Evolutionary conservation across 2,888 invertebrate species (phyloP), one percentile per base, ranked within the genome.

Genomic region (Agrotis clavis): DNA sequence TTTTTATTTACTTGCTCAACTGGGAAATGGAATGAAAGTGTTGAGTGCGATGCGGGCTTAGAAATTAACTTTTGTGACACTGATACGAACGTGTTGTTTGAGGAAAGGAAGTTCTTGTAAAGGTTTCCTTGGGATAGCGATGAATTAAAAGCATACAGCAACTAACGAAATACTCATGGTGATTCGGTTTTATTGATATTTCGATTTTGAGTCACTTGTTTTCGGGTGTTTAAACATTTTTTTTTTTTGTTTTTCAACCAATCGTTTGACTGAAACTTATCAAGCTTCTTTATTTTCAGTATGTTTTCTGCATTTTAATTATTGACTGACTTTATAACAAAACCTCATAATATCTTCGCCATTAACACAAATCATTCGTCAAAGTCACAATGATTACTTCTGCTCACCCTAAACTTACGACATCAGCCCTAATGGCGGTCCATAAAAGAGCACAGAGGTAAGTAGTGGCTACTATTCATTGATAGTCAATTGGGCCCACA

Each of bases 401-500:
- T 25, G 25, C 51, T 48, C 71, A 45, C 67, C 79, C 70, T 68
- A 50, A 67, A 56, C 70, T 64, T 41, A 62, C 54, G 71, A 65
- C 62, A 70, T 77, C 66, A 48, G 54, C 67, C 71, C 61, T 86
- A 79, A 86, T 78, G 74, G 77, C 53, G 45, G 70, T 25, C 84
- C 64, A 85, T 86, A 87, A 86, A 86, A 68, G 79, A 68, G 48
- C 71, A 79, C 82, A 82, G 87, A 90, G 89, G 90, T 90, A 90
- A 89, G 88, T 89, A 89, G 87, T 87, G 85, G 86, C 90, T 86
- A 91, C 89, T 91, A 92, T 94, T 94, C 94, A 94, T 94, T 92
- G 94, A 91, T 90, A 94, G 92, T 93, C 94, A 93, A 94, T 94
- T 92, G 94, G 88, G 91, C 86, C 90, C 91, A 92, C 92, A 93